Percentiles rank a stretch among this genome's conserved stretches.
Evolutionary conservation across 2,888 invertebrate genomes (phyloP).

Genomic region (Lasioglossum villosulum): DNA sequence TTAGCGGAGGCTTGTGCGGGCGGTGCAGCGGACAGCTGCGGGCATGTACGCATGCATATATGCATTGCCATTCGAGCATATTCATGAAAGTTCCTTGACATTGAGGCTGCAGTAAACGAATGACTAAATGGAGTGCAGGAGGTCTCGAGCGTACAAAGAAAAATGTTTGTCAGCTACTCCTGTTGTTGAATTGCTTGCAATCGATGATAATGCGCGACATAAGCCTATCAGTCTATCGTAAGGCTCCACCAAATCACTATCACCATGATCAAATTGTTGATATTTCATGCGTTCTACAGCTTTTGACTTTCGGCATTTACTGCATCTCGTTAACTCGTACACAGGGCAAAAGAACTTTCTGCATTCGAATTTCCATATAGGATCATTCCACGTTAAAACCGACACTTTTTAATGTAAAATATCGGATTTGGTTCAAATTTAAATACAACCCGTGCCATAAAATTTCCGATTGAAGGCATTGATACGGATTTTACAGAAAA

Average conservation of each 20-base stretch:
- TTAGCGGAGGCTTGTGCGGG: slow-evolving; percentile 45
- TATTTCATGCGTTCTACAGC: no score
- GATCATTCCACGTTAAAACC: no score
- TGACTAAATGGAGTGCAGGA: slow-evolving; percentile 65
- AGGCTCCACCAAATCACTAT: background rate
- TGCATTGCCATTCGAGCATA: slow-evolving; percentile 65
- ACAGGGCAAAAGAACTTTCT: no score
- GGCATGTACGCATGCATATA: slow-evolving; percentile 57
- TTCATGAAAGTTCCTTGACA: slow-evolving; percentile 76
- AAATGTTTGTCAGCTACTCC: slow-evolving; percentile 25
- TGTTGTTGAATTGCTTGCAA: slow-evolving; percentile 1
- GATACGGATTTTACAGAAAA: no score
- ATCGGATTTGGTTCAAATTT: no score
- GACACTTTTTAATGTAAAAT: no score
- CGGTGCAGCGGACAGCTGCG: slow-evolving; percentile 3
- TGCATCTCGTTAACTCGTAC: no score
- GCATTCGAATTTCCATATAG: no score
- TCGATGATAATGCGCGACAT: background rate
- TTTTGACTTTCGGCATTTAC: no score
- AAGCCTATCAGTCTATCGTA: background rate
- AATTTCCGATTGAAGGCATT: no score
- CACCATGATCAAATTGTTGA: background rate
- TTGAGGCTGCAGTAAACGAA: slow-evolving; percentile 63
- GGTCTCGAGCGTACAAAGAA: slow-evolving; percentile 25
- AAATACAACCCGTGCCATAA: no score